Base-by-base conservation (phyloP, 2,113 vertebrate species). In the Thunnus thynnus region DNA sequence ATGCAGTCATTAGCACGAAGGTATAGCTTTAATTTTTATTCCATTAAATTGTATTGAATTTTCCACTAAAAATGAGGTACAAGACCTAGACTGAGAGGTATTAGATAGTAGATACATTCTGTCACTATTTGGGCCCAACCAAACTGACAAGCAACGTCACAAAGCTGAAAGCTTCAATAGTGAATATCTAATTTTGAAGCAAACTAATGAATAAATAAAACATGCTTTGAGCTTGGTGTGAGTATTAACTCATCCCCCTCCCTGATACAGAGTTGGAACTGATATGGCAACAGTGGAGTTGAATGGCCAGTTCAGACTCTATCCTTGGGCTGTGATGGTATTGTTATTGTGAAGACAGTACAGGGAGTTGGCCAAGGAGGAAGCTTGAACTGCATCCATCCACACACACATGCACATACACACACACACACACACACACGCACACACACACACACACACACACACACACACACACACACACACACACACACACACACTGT, bases 271-370 rank as follows among this genome's bases (percentile, higher is more conserved):
- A 74, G 65, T 64, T 74, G 32, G 55, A 81, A 67, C 46, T 63
- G 75, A 86, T 80, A 14, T 73, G 66, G 18, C 51, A 76, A 62
- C 60, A 76, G 32, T 61, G 56, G 67, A 65, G 61, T 20, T 80
- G 84, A 76, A 76, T 80, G 54, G 67, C 70, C 72, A 46, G 44
- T 70, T 72, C 51, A 41, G 57, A 11, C 61, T 66, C 36, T 48
- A 52, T 76, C 83, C 82, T 57, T 64, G 46, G 85, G 88, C 75
- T 75, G 73, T 65, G 56, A 32, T 48, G 13, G 76, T 56, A 67
- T 80, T 85, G 68, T 89, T 75, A 48, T 44, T 73, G 44, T 64
- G 64, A 66, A 70, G 80, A 90, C 80, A 73, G 72, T 80, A 60
- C 47, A 57, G 68, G 80, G 72, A 87, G 76, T 82, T 75, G 73